phyloP scores from a whole-genome alignment of 2,888 invertebrate species.

The Hemistola chrysoprasaria region DNA sequence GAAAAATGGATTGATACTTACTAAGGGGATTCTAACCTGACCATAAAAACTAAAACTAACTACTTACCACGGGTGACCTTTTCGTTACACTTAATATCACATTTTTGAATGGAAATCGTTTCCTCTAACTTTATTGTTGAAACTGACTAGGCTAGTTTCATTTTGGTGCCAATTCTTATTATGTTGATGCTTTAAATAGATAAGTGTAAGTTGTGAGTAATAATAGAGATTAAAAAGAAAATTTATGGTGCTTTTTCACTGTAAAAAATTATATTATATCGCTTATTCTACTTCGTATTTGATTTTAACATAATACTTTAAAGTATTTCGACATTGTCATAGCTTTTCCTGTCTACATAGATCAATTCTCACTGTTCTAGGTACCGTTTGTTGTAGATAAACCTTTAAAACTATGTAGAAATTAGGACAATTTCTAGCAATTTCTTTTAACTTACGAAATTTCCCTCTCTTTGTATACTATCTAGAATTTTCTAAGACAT shows the following conservation, averaged over 20 bases:
- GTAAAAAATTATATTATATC: conserved; percentile 29
- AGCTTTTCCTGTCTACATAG: conserved; percentile 35
- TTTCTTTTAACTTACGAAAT: too few relatives aligned
- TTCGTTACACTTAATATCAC: too few relatives aligned
- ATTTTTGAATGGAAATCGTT: conserved; percentile 9
- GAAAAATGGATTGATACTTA: too few relatives aligned
- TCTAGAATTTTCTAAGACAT: too few relatives aligned
- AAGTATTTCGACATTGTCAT: conserved; percentile 15
- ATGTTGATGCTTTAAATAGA: conserved; percentile 72
- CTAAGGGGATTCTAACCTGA: too few relatives aligned
- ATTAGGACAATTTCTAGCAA: too few relatives aligned
- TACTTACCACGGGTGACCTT: too few relatives aligned
- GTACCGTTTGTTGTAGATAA: conserved; percentile 42
- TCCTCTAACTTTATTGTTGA: conserved; percentile 29
- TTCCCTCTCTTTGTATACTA: too few relatives aligned
- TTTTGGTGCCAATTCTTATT: conserved; percentile 73
- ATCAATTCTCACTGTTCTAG: conserved; percentile 25
- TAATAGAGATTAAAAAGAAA: conserved; percentile 57
- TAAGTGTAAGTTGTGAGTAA: conserved; percentile 72
- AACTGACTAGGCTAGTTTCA: conserved; percentile 43
- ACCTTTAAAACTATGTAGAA: conserved; percentile 30
- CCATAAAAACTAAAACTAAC: too few relatives aligned
- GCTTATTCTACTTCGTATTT: conserved; percentile 19
- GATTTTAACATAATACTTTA: conserved; percentile 11
- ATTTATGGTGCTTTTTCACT: conserved; percentile 70